A percentile compares a stretch with the other conserved stretches of the same genome.
Conservation (phyloP, 2,113 vertebrate species). For the Bufo gargarizans region DNA sequence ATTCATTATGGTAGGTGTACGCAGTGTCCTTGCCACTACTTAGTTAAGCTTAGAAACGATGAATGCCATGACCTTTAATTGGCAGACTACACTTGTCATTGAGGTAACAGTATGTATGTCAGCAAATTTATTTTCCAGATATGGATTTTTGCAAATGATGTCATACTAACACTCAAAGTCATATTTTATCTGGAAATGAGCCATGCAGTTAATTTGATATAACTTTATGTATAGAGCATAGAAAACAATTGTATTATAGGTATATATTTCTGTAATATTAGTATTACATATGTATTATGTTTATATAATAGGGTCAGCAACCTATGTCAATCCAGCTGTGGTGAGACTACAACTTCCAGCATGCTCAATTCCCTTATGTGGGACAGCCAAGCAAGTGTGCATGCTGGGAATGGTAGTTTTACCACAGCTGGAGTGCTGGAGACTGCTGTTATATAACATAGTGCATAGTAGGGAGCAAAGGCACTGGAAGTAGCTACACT, state of each 20-base stretch:
- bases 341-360: too few species aligned
- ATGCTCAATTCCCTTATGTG: too few species aligned
- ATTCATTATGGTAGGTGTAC: constrained; percentile 44
- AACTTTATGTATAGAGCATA: background rate
- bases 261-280: too few species aligned
- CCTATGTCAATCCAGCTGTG: too few species aligned
- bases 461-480: too few species aligned
- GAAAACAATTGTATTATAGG: background rate
- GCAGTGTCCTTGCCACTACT: constrained; percentile 40
- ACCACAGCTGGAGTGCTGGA: too few species aligned
- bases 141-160: constrained; percentile 33
- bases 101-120: constrained; percentile 35
- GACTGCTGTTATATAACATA: too few species aligned
- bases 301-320: too few species aligned
- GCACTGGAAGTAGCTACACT: too few species aligned
- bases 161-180: background rate
- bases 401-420: too few species aligned
- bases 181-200: background rate
- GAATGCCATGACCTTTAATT: constrained; percentile 50
- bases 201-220: background rate
- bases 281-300: too few species aligned
- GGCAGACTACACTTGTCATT: constrained; percentile 41
- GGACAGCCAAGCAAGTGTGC: too few species aligned
- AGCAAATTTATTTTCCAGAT: constrained; percentile 46
- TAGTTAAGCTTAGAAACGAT: constrained; percentile 32